These are phyloP conservation scores for Brienomyrus longianalis DNA, from an alignment of 2,113 vertebrate species.

Conservation along the genomic window DNA sequence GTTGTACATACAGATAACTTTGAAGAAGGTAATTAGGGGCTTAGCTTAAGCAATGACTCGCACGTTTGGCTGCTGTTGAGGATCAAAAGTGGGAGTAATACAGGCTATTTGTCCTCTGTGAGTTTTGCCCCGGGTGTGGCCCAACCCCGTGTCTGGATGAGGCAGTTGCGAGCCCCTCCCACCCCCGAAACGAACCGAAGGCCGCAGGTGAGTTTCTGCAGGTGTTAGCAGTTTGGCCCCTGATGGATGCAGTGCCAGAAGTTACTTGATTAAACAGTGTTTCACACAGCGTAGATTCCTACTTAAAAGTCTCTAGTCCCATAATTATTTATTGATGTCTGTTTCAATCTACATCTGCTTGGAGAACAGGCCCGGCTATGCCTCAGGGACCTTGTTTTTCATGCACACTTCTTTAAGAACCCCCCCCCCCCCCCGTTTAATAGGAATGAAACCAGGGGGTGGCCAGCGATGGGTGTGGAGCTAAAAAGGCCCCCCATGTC, in stretches of 20 bases:
- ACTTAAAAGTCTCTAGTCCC: conserved; percentile 86
- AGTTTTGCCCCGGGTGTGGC: neutral
- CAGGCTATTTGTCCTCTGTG: neutral
- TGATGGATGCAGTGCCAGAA: conserved; percentile 65
- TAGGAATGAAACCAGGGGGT: conserved; percentile 46
- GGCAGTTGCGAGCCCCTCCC: neutral
- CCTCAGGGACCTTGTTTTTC: conserved; percentile 81
- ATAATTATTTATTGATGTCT: conserved; percentile 98
- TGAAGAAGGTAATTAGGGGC: neutral
- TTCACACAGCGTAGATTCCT: conserved; percentile 79
- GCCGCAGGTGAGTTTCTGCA: conserved; percentile 31
- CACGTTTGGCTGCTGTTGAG: neutral
- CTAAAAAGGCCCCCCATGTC: conserved; percentile 44
- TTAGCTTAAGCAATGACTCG: neutral
- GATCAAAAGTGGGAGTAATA: neutral
- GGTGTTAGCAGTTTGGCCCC: conserved; percentile 57
- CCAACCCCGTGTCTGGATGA: neutral
- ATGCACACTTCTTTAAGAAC: conserved; percentile 66
- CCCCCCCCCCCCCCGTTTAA: conserved; percentile 59
- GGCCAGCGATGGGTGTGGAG: conserved; percentile 41
- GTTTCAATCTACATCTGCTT: conserved; percentile 76
- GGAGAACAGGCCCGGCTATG: conserved; percentile 56
- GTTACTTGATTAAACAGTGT: conserved; percentile 78
- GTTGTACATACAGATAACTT: neutral
- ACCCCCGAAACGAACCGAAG: neutral